Conservation (phyloP, 2,113 vertebrate genomes). For the Scolopax mira region DNA sequence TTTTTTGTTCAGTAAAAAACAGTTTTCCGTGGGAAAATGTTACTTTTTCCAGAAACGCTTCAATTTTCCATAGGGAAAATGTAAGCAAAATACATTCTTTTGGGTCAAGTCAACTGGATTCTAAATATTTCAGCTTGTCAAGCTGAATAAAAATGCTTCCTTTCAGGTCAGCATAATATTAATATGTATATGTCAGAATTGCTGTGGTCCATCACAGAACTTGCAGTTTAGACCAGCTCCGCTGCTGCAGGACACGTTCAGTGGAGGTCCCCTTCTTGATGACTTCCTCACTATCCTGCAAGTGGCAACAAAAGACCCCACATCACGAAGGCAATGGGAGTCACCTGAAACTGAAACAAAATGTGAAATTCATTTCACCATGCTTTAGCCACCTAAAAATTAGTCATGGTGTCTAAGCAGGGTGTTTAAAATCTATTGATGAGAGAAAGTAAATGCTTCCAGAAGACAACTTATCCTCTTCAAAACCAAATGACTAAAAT, state of each 20-base stretch:
- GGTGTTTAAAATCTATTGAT: not conserved
- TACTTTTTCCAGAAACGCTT: conserved; percentile 30
- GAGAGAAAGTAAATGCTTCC: not conserved
- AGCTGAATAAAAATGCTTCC: not conserved
- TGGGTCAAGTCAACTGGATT: conserved; percentile 6
- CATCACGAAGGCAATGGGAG: not conserved
- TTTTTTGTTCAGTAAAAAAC: not conserved
- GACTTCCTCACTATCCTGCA: not conserved
- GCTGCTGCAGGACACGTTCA: not conserved
- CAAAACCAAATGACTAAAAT: not conserved
- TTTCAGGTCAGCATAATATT: not conserved
- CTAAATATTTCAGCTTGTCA: conserved; percentile 32
- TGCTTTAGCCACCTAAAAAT: not conserved
- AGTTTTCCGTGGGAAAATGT: conserved; percentile 52
- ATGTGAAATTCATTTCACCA: not conserved
- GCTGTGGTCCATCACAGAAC: not conserved
- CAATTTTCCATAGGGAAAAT: conserved; percentile 49
- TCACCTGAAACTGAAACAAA: not conserved
- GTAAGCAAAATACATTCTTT: conserved; percentile 41
- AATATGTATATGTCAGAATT: not conserved
- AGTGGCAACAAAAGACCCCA: not conserved
- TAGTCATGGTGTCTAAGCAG: not conserved
- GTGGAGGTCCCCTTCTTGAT: not conserved
- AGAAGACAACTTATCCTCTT: not conserved
- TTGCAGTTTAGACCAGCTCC: not conserved